These are phyloP conservation scores for Gymnothorax reevesii DNA, from an alignment of 2,797 vertebrate genomes.

Conservation along the genomic window DNA sequence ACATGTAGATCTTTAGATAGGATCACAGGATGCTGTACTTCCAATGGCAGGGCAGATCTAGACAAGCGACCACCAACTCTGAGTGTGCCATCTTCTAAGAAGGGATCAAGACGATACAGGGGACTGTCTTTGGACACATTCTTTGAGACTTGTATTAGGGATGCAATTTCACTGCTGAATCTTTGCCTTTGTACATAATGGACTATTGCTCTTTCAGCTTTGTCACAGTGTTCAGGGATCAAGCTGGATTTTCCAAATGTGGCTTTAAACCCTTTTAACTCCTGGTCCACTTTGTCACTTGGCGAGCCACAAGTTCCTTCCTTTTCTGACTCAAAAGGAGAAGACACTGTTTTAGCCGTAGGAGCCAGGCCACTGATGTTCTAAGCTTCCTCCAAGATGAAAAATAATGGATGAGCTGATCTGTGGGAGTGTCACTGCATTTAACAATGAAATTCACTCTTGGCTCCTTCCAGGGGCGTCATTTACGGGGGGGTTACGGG, in stretches of 20 bases:
- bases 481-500: too few relatives aligned
- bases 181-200: background rate
- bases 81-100: too few relatives aligned
- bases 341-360: background rate
- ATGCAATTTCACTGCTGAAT: background rate
- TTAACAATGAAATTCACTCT: background rate
- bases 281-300: background rate
- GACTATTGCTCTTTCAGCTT: background rate
- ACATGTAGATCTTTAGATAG: too few relatives aligned
- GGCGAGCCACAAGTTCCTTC: background rate
- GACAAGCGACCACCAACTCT: too few relatives aligned
- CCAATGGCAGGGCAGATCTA: too few relatives aligned
- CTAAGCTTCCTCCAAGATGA: slow-evolving; percentile 11
- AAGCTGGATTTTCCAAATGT: background rate
- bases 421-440: background rate
- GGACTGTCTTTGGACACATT: slow-evolving; percentile 19
- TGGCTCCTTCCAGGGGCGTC: too few relatives aligned
- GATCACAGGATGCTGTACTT: too few relatives aligned
- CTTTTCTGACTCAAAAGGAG: background rate
- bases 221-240: background rate
- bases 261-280: background rate
- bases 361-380: background rate
- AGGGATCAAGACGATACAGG: too few relatives aligned
- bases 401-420: background rate
- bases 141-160: background rate